Base-by-base conservation (phyloP, 2,888 invertebrate species). In the Molanna angustata region DNA sequence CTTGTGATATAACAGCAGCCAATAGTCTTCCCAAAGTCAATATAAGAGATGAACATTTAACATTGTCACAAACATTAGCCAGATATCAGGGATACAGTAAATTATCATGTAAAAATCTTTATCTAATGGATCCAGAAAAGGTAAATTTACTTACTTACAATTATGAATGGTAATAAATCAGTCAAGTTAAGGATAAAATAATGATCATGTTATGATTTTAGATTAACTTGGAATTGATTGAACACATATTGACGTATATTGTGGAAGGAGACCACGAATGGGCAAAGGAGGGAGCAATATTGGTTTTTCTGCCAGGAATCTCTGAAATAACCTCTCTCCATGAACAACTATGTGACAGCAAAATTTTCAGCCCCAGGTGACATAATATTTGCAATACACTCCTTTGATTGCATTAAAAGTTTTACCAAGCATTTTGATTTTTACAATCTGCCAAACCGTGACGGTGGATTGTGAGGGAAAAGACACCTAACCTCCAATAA, bases 241-340 rank as follows among this genome's bases (percentile, higher is more conserved):
- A 90, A 66, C 74, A 80, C 19, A 78, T 86, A 9, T 66, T 90
- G 11, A 75, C 74, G 37, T 89, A 85, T 76, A 83, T 90, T 59
- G 83, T 86, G 2, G 73, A 77, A 46, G 89, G 87, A 0, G 76
- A 84, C 13, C 88, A 90, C 66, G 68, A 76, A 4, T 83, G 83
- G 76, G 84, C 86, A 1, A 72, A 69, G 65, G 75, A 78, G 62
- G 91, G 91, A 50, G 85, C 90, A n/a, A 87, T 91, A 54, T 69
- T 90, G 54, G 80, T 90, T 51, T 90, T 90, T 67, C 66, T 91
- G 50, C 90, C 90, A 0, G 91, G 91, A 0, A 80, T 90, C 42
- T 84, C 83, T 0, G 90, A 91, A 70, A 91, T 91, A 41, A 84
- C 86, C 67, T 67, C 80, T 0, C 66, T 90, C 2, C 82, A 85